Conservation (phyloP, 2,113 vertebrate genomes). For the Mus pahari region DNA sequence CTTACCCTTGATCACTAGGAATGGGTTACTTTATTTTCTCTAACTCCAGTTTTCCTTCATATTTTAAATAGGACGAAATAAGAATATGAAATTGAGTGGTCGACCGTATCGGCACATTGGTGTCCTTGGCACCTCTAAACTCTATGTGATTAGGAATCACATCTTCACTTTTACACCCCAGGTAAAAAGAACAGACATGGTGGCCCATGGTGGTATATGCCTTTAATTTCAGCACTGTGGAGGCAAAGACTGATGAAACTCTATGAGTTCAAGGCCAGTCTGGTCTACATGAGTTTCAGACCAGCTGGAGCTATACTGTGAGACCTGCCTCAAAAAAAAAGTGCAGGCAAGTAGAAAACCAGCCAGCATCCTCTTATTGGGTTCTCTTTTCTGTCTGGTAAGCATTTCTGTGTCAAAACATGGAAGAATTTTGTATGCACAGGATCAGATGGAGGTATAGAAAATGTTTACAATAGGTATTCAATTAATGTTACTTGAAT, state of each 20-base stretch:
- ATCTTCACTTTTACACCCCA: conserved; percentile 97
- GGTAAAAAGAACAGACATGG: conserved; percentile 83
- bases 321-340: neutral
- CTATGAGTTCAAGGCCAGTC: neutral
- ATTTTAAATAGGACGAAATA: conserved; percentile 90
- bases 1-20: neutral
- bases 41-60: conserved; percentile 48
- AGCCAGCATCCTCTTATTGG: conserved; percentile 2
- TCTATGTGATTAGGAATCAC: conserved; percentile 95
- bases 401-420: neutral
- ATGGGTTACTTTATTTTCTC: neutral
- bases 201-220: neutral
- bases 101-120: conserved; percentile 97
- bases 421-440: neutral
- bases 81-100: conserved; percentile 94
- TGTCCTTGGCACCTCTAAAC: conserved; percentile 98
- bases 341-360: neutral
- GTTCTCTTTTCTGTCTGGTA: neutral
- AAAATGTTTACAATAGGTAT: neutral
- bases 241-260: neutral
- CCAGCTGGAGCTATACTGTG: neutral
- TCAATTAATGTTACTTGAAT: neutral
- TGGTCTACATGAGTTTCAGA: neutral
- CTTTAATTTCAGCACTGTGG: neutral
- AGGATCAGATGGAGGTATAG: neutral